Conservation (phyloP, 2,797 vertebrate species). For the Lacerta bilineata region DNA sequence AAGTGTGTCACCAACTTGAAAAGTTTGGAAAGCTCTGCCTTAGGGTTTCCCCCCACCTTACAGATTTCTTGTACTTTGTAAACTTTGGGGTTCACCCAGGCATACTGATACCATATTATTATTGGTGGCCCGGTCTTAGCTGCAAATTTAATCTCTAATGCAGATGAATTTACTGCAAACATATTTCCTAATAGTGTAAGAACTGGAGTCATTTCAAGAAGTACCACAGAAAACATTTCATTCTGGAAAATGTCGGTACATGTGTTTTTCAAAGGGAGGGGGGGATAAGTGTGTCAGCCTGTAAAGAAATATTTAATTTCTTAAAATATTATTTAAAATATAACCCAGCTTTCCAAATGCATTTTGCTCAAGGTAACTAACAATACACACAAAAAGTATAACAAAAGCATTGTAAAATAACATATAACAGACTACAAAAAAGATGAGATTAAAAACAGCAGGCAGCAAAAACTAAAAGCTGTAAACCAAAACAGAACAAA, state of each 20-base stretch:
- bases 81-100: not conserved
- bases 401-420: not conserved
- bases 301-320: conserved; percentile 4
- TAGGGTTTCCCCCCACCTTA: no score
- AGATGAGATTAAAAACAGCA: not conserved
- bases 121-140: not conserved
- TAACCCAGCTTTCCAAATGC: not conserved
- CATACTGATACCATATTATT: not conserved
- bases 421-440: not conserved
- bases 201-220: conserved; percentile 50
- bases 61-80: not conserved
- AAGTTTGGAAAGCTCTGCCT: no score
- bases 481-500: not conserved
- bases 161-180: conserved; percentile 17
- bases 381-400: not conserved
- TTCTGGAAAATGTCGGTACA: conserved; percentile 16
- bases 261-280: not conserved
- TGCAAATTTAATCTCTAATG: not conserved
- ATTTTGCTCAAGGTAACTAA: not conserved
- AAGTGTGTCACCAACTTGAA: no score
- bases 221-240: conserved; percentile 50
- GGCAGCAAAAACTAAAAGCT: not conserved
- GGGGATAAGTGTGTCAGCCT: not conserved
- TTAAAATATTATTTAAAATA: not conserved
- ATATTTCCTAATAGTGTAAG: conserved; percentile 1